Percentiles rank a stretch among this genome's conserved stretches.
Conservation (phyloP, 2,888 invertebrate species). For the Chloromyia formosa region DNA sequence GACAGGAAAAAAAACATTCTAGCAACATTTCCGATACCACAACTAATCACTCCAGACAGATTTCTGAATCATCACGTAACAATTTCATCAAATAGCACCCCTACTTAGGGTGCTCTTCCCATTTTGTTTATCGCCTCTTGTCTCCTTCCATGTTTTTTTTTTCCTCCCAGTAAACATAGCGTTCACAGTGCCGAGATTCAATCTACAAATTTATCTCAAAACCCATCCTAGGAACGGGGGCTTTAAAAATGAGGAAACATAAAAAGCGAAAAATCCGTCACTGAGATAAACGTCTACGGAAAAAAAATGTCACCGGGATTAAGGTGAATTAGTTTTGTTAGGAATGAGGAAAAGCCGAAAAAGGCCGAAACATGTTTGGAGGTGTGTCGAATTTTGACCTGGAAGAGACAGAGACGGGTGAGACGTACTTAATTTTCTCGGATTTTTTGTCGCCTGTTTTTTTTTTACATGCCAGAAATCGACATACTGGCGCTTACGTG, state of each 20-base stretch:
- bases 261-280: conserved; percentile 24
- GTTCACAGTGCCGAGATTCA: background rate
- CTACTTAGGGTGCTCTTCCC: background rate
- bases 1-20: background rate
- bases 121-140: too few relatives aligned
- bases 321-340: conserved; percentile 14
- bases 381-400: too few relatives aligned
- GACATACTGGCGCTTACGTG: too few relatives aligned
- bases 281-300: conserved; percentile 19
- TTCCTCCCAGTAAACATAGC: too few relatives aligned
- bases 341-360: background rate
- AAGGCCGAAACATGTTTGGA: too few relatives aligned
- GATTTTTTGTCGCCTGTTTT: too few relatives aligned
- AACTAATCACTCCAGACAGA: conserved; percentile 12
- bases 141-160: too few relatives aligned
- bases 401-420: too few relatives aligned
- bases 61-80: conserved; percentile 18
- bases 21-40: too few relatives aligned
- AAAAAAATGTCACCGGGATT: conserved; percentile 32
- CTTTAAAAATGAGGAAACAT: background rate
- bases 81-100: conserved; percentile 1
- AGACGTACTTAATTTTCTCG: too few relatives aligned
- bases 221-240: background rate
- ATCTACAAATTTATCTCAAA: background rate
- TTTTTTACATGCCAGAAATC: too few relatives aligned